Evolutionary conservation across 2,888 invertebrate species (phyloP), one percentile per base, ranked within the genome.

Genomic region (Loripinus fragilis): DNA sequence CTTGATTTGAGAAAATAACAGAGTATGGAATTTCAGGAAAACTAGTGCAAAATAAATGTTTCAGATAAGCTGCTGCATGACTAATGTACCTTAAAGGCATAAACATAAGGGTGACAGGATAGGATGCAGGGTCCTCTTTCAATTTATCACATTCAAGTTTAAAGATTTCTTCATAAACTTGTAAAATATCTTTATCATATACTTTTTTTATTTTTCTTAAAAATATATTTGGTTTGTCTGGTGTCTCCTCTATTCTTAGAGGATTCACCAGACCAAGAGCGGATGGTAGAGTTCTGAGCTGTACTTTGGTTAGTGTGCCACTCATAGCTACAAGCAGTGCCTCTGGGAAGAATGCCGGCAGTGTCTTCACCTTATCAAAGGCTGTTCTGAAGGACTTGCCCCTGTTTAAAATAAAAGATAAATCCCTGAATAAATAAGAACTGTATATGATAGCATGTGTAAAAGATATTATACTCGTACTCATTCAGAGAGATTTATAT

Each of bases 201-300:
- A 15, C 65, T 41, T 79, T 75, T 20, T 65, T 50, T 17, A 50
- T 35, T 28, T 71, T 68, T 41, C 64, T 50, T 3, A 79, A 55
- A 50, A 55, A 79, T 20, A 74, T 64, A 42, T 79, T 79, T 76
- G 69, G 75, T 60, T 25, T 60, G 52, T 78, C 78, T n/a, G 78
- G 78, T 65, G 45, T 69, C 10, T n/a, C 28, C 42, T 78, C 69
- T n/a, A 65, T 72, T n/a, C 69, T 38, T 8, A 20, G 25, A 20
- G 45, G 38, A 15, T 50, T 50, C 38, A 17, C 41, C 25, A 78
- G 50, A 17, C 25, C n/a, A 17, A 69, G 52, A 41, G 64, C 50
- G 15, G 69, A 50, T 75, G 74, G 72, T 48, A 75, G 50, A 17
- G 25, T 42, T 25, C 50, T 60, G 41, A 70, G 73, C 71, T 81